Evolutionary conservation across 2,113 vertebrate genomes (phyloP).

Genomic region (Heterotilapia buettikoferi): DNA sequence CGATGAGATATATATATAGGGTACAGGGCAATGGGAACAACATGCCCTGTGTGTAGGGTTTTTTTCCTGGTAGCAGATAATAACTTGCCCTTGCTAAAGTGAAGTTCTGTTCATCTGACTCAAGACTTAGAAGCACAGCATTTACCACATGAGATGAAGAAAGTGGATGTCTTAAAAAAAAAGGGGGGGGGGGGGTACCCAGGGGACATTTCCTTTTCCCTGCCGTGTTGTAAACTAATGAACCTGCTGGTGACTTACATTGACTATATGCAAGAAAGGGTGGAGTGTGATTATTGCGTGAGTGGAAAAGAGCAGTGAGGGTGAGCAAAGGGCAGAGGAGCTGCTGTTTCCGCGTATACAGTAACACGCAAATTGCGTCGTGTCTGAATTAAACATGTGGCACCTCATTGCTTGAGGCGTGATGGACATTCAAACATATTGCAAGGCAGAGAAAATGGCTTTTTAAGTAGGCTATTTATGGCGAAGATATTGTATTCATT

Average conservation of each 20-base stretch:
- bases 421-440: conserved; percentile 67
- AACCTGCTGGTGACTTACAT: not conserved
- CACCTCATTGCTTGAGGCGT: conserved; percentile 53
- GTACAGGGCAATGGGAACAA: not conserved
- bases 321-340: conserved; percentile 6
- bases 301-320: not conserved
- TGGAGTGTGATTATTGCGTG: conserved; percentile 13
- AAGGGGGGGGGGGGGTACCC: not conserved
- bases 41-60: not conserved
- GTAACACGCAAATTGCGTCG: conserved; percentile 40
- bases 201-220: conserved; percentile 12
- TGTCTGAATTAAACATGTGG: conserved; percentile 73
- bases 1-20: conserved; percentile 45
- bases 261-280: conserved; percentile 21
- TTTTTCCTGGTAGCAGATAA: conserved; percentile 8
- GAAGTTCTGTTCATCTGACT: conserved; percentile 31
- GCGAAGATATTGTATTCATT: conserved; percentile 71
- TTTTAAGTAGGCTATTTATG: conserved; percentile 77
- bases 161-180: not conserved
- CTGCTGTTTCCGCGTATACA: conserved; percentile 13
- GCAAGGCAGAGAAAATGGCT: conserved; percentile 61
- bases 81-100: conserved; percentile 20
- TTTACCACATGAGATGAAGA: conserved; percentile 9
- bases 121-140: conserved; percentile 15
- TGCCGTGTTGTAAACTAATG: conserved; percentile 25